These are phyloP conservation scores for Aphelocoma californica DNA, from an alignment of 2,797 vertebrate species.

Conservation along the genomic window DNA sequence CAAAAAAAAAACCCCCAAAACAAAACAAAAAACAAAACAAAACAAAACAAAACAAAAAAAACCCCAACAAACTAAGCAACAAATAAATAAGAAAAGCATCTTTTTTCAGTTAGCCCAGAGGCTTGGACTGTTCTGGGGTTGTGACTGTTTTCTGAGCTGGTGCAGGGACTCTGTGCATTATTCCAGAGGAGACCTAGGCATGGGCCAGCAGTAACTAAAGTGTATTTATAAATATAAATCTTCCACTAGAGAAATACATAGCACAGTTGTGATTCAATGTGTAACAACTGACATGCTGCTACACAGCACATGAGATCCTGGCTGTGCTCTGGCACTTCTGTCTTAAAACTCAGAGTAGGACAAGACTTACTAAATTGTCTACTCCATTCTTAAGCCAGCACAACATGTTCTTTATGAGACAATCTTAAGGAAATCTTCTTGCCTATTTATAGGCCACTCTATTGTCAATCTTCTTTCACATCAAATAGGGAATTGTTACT, in stretches of 20 bases:
- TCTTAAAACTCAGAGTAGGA: not conserved
- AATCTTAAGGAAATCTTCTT: not conserved
- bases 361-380: not conserved
- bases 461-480: not conserved
- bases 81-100: not conserved
- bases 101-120: not conserved
- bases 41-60: no score
- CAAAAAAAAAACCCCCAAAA: no score
- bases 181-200: not conserved
- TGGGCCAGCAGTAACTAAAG: not conserved
- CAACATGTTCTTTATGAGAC: not conserved
- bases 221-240: not conserved
- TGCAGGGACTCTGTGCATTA: rapidly evolving
- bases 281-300: not conserved
- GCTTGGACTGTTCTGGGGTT: not conserved
- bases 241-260: not conserved
- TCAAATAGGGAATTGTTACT: not conserved
- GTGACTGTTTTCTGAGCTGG: not conserved
- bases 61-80: no score
- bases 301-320: not conserved
- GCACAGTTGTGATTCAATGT: not conserved
- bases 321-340: not conserved
- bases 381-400: not conserved
- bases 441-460: not conserved
- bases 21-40: no score